Percentiles rank a stretch among this genome's conserved stretches.
phyloP scores from a whole-genome alignment of 2,888 invertebrate species.

The Neelides folsomi region DNA sequence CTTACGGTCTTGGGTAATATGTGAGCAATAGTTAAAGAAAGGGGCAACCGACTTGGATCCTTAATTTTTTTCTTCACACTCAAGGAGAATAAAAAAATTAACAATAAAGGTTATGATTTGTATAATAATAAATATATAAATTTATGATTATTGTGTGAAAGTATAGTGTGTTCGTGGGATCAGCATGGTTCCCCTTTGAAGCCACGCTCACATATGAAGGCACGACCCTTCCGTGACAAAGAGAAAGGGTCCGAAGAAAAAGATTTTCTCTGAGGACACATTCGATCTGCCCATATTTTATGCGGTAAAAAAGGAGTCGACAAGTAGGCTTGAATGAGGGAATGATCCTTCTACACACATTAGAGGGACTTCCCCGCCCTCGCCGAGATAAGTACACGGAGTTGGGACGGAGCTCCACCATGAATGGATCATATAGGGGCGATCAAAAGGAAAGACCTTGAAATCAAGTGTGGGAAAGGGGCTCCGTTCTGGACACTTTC shows the following conservation, averaged over 20 bases:
- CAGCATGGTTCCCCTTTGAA: constrained; percentile 3
- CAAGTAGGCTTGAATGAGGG: constrained; percentile 9
- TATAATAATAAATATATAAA: too few species aligned
- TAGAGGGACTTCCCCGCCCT: neutral
- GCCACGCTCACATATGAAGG: constrained; percentile 6
- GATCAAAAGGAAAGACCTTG: constrained; percentile 16
- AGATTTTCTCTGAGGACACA: constrained; percentile 3
- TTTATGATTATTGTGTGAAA: too few species aligned
- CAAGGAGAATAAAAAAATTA: too few species aligned
- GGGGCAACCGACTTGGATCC: too few species aligned
- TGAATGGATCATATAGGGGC: neutral
- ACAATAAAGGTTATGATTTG: too few species aligned
- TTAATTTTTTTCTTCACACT: too few species aligned
- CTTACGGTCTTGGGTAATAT: too few species aligned
- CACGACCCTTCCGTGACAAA: constrained; percentile 30
- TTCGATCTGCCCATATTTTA: constrained; percentile 22
- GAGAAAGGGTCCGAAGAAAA: constrained; percentile 12
- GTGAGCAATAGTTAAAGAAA: too few species aligned
- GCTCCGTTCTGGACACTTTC: constrained; percentile 9
- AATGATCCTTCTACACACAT: constrained; percentile 2
- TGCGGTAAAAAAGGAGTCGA: constrained; percentile 24
- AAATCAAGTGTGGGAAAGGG: constrained; percentile 27
- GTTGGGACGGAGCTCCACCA: too few species aligned
- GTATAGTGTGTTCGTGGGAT: too few species aligned
- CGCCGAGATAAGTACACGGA: neutral